Conservation (phyloP, 2,113 vertebrate species). For the Oryctolagus cuniculus region DNA sequence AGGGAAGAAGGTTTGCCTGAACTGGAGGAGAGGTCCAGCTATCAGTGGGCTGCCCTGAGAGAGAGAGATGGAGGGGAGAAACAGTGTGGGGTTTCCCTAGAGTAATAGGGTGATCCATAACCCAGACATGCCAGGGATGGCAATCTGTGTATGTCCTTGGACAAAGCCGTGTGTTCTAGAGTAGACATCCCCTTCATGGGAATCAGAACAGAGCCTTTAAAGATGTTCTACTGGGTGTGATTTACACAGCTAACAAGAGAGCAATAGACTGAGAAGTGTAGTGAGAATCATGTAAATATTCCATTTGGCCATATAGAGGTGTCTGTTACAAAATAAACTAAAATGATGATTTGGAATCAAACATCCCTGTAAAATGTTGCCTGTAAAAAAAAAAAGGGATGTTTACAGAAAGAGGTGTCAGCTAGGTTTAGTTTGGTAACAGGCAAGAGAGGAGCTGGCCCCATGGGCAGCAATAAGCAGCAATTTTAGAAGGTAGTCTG, state of each 20-base stretch:
- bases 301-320: neutral
- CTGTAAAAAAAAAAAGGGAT: neutral
- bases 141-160: neutral
- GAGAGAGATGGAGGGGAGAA: neutral
- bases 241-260: neutral
- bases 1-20: neutral
- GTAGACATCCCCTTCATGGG: neutral
- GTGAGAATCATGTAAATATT: neutral
- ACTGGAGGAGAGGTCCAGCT: neutral
- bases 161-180: neutral
- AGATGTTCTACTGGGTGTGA: neutral
- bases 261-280: neutral
- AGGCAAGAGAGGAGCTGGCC: neutral
- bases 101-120: neutral
- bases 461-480: neutral
- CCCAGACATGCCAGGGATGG: neutral
- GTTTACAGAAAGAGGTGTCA: neutral
- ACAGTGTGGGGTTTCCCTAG: neutral
- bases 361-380: neutral
- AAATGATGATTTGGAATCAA: neutral
- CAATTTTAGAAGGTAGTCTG: slow-evolving; percentile 68
- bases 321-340: neutral
- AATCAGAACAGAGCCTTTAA: neutral
- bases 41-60: neutral
- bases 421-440: neutral